These are phyloP conservation scores for Bettongia penicillata DNA, from an alignment of 2,113 vertebrate species.

Conservation along the genomic window DNA sequence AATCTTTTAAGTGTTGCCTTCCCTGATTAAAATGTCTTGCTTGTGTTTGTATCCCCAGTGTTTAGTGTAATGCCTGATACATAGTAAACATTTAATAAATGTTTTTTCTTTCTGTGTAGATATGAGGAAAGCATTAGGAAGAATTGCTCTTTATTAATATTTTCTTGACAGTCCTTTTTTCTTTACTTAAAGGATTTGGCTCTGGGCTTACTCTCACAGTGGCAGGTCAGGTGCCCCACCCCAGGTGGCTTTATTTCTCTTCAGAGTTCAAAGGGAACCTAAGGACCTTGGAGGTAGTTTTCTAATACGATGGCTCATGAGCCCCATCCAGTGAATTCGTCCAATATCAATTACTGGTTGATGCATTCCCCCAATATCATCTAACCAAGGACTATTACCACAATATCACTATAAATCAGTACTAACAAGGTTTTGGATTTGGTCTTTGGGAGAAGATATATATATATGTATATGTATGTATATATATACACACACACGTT, in stretches of 20 bases:
- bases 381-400: neutral
- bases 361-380: neutral
- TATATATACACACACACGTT: neutral
- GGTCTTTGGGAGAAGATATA: neutral
- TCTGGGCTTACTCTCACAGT: neutral
- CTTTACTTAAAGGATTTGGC: neutral
- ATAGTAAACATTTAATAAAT: neutral
- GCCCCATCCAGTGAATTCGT: neutral
- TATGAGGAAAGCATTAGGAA: neutral
- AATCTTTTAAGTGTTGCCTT: neutral
- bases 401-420: neutral
- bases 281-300: neutral
- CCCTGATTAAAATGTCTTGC: neutral
- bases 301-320: neutral
- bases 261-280: neutral
- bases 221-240: neutral
- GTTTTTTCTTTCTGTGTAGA: neutral
- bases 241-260: neutral
- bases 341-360: neutral
- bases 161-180: neutral
- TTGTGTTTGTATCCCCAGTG: too few species aligned
- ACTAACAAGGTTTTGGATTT: neutral
- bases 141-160: neutral
- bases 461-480: neutral
- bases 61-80: too few species aligned